Evolutionary conservation across 2,797 vertebrate species (phyloP).

Genomic region (Tapera naevia): DNA sequence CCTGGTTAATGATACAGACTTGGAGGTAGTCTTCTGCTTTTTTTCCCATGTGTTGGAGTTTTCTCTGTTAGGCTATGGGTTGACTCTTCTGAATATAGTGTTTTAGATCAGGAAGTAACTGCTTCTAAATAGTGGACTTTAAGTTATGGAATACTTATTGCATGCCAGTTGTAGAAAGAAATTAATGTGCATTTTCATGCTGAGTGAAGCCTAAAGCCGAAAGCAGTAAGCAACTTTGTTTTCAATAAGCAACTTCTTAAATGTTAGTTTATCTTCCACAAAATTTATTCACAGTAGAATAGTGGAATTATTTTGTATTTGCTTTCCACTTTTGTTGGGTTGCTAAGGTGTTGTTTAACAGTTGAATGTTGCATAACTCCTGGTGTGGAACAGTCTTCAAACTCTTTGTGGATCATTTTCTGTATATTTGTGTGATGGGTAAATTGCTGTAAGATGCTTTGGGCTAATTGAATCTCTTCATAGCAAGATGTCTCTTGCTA

Average conservation of each 20-base stretch:
- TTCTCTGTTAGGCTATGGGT: background rate
- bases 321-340: background rate
- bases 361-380: background rate
- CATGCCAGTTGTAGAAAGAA: background rate
- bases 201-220: background rate
- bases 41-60: background rate
- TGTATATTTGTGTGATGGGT: background rate
- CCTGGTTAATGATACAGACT: accelerated
- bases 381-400: background rate
- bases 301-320: background rate
- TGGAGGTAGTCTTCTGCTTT: background rate
- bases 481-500: background rate
- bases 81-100: background rate
- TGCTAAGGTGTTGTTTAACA: background rate
- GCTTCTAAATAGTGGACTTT: background rate
- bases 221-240: background rate
- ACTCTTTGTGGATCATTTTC: background rate
- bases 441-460: background rate
- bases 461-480: background rate
- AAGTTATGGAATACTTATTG: background rate
- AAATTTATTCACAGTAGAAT: background rate
- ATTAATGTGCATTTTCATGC: background rate
- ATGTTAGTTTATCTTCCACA: background rate
- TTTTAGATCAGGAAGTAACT: background rate
- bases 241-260: background rate